A percentile compares a stretch with the other conserved stretches of the same genome.
Conservation (phyloP, 2,797 vertebrate species). For the Emys orbicularis region DNA sequence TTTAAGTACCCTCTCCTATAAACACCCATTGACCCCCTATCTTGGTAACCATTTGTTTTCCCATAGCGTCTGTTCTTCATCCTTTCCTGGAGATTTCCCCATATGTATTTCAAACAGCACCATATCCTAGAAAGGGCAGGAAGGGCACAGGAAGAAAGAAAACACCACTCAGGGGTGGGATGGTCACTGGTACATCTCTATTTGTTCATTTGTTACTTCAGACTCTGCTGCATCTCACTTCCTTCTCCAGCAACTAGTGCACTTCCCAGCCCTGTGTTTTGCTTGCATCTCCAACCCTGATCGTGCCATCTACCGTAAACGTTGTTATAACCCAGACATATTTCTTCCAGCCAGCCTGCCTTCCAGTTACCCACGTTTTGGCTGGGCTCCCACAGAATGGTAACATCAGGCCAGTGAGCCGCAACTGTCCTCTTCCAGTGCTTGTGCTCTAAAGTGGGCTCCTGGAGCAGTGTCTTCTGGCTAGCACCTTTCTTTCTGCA, state of each 20-base stretch:
- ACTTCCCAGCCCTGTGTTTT: not conserved
- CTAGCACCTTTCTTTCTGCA: not conserved
- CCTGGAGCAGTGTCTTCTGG: not conserved
- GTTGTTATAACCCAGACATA: not conserved
- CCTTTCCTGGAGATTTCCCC: not conserved
- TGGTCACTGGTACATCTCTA: not conserved
- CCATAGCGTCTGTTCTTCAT: not conserved
- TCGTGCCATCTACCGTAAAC: not conserved
- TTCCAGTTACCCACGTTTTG: not conserved
- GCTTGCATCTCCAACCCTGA: not conserved
- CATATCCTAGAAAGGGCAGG: not conserved
- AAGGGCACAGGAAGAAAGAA: not conserved
- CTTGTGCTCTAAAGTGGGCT: not conserved
- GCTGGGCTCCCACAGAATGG: constrained; percentile 28
- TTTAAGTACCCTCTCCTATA: accelerated
- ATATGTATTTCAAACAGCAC: not conserved
- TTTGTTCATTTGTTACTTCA: not conserved
- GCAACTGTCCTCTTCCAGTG: not conserved
- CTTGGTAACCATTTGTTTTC: not conserved
- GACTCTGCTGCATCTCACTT: not conserved
- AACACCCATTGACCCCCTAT: not conserved
- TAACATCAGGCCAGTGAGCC: accelerated
- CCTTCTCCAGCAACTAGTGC: not conserved
- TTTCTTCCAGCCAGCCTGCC: constrained; percentile 55
- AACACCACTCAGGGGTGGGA: not conserved